phyloP scores from a whole-genome alignment of 2,797 vertebrate genomes.

The Hemitrygon akajei region DNA sequence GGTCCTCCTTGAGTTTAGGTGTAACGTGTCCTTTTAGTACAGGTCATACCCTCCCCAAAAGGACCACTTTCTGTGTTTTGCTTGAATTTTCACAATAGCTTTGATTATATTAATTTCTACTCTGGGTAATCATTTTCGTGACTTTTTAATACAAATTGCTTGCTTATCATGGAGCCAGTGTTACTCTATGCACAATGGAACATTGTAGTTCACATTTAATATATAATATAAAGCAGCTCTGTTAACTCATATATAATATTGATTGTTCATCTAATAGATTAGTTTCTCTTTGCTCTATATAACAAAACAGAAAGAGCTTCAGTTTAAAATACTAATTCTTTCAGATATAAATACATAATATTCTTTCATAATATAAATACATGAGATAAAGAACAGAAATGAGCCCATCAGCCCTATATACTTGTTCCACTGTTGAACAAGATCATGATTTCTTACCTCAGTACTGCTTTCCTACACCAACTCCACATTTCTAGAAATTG shows the following conservation, averaged over 20 bases:
- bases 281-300: not conserved
- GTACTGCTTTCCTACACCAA: too few species aligned
- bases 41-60: too few species aligned
- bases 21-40: too few species aligned
- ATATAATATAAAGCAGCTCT: not conserved
- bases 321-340: not conserved
- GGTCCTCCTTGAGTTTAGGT: too few species aligned
- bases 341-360: not conserved
- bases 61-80: too few species aligned
- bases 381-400: too few species aligned
- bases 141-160: not conserved
- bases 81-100: not conserved
- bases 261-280: not conserved
- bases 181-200: not conserved
- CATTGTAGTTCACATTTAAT: not conserved
- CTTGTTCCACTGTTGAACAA: too few species aligned
- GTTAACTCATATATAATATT: not conserved
- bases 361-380: too few species aligned
- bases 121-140: not conserved
- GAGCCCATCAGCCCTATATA: too few species aligned
- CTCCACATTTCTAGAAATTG: too few species aligned
- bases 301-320: not conserved
- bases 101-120: not conserved
- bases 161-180: not conserved
- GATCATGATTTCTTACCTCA: too few species aligned